Base-by-base conservation (phyloP, 2,113 vertebrate genomes). In the Antigone vipio region DNA sequence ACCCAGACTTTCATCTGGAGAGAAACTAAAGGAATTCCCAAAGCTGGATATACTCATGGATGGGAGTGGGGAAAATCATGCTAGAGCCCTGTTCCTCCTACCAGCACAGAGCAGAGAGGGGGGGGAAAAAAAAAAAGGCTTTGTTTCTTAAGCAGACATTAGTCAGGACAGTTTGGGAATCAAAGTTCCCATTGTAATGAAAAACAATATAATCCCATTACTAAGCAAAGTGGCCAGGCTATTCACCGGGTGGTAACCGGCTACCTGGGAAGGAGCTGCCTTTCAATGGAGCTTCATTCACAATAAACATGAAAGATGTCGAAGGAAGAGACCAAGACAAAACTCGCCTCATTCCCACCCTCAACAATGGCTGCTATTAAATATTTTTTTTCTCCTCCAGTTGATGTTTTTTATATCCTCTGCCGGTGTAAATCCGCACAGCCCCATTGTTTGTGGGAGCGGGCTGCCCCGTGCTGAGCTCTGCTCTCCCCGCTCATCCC, bases 231-330 rank as follows among this genome's bases (percentile, higher is more conserved):
- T 74, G 88, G 76, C 47, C 75, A 4, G 68, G 80, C 85, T 79
- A 72, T 88, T 93, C 91, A 64, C 30, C 3, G 66, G 83, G 32
- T 80, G 85, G 81, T 84, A 62, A 68, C 55, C 10, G 3, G 68
- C 96, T 97, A 96, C 93, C 91, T 97, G 96, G 95, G 97, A 95
- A 93, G 96, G 89, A 90, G 93, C 91, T 69, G 89, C 89, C 78
- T 92, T 79, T 97, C 95, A 97, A 95, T 82, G 94, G 55, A 66
- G 68, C 90, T 94, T 95, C 96, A 97, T 97, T 97, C 96, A 97
- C 95, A 97, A 95, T 40, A 84, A 94, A 97, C 92, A 93, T 89
- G 82, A 94, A 88, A 92, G 84, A 88, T 96, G 92, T 85, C 30
- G 71, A 89, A 96, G 81, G 92, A 97, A 97, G 94, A 96, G 89